Evolutionary conservation across 1,140 invertebrate genomes (phyloP).

Genomic region (Panagrolaimus sp.): DNA sequence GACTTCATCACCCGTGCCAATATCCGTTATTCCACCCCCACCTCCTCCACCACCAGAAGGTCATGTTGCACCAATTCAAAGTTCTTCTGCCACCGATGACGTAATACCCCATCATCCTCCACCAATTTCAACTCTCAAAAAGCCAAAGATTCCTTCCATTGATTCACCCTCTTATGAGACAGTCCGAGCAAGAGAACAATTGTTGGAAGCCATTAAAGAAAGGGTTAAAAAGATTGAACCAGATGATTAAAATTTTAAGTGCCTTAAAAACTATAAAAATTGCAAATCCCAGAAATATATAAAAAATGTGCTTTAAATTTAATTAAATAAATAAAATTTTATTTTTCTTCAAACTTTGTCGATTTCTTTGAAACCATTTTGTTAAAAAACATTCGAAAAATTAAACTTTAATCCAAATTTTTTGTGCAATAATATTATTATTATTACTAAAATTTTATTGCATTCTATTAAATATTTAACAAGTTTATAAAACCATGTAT

Average conservation of each 20-base stretch:
- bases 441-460: too few species aligned
- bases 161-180: conserved; percentile 27
- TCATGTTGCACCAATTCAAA: background rate
- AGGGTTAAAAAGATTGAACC: conserved; percentile 45
- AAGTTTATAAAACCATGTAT: too few species aligned
- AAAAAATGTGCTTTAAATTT: too few species aligned
- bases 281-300: too few species aligned
- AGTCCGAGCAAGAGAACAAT: conserved; percentile 30
- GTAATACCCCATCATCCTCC: background rate
- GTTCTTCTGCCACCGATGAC: background rate
- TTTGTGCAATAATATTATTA: too few species aligned
- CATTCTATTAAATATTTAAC: too few species aligned
- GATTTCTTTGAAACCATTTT: too few species aligned
- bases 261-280: too few species aligned
- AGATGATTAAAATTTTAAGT: conserved; percentile 1
- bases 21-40: conserved; percentile 24
- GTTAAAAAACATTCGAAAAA: too few species aligned
- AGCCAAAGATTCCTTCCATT: conserved; percentile 6
- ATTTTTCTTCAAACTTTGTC: too few species aligned
- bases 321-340: too few species aligned
- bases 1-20: background rate
- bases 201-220: conserved; percentile 44
- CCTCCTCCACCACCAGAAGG: conserved; percentile 16
- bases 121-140: conserved; percentile 6
- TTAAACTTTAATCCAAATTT: too few species aligned